These are phyloP conservation scores for Pteronotus mesoamericanus DNA, from an alignment of 2,797 vertebrate species.

Conservation along the genomic window DNA sequence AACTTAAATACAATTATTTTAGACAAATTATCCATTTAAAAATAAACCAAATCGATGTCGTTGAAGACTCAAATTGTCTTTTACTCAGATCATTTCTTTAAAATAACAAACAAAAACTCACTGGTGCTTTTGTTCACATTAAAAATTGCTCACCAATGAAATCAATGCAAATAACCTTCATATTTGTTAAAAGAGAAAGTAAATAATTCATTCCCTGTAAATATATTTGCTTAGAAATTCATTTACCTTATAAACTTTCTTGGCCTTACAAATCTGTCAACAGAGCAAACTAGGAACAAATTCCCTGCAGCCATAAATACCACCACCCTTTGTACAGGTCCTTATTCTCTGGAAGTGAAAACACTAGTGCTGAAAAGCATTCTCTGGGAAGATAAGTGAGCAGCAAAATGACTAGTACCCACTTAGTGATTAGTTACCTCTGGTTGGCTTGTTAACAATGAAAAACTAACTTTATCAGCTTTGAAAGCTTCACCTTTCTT, in stretches of 20 bases:
- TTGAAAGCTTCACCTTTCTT: conserved; percentile 23
- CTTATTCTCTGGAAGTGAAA: conserved; percentile 7
- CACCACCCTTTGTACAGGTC: background rate
- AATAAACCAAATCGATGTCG: background rate
- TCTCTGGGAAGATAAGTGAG: background rate
- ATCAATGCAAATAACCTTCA: background rate
- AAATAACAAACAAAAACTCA: background rate
- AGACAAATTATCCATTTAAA: conserved; percentile 16
- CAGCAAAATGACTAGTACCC: background rate
- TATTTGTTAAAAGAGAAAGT: background rate
- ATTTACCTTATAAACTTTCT: conserved; percentile 37
- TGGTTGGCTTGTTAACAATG: conserved; percentile 3
- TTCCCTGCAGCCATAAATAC: background rate
- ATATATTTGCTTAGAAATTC: background rate
- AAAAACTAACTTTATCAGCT: background rate
- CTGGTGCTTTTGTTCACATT: background rate
- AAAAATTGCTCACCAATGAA: background rate
- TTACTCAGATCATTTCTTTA: background rate
- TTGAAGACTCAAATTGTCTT: background rate
- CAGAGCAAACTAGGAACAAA: background rate
- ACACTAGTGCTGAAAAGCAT: conserved; percentile 17
- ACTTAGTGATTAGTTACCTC: background rate
- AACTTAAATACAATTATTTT: background rate
- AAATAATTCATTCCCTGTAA: conserved; percentile 8
- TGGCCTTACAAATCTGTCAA: conserved; percentile 33